Base-by-base conservation (phyloP, 2,797 vertebrate species). In the Catostomus latipinnis region DNA sequence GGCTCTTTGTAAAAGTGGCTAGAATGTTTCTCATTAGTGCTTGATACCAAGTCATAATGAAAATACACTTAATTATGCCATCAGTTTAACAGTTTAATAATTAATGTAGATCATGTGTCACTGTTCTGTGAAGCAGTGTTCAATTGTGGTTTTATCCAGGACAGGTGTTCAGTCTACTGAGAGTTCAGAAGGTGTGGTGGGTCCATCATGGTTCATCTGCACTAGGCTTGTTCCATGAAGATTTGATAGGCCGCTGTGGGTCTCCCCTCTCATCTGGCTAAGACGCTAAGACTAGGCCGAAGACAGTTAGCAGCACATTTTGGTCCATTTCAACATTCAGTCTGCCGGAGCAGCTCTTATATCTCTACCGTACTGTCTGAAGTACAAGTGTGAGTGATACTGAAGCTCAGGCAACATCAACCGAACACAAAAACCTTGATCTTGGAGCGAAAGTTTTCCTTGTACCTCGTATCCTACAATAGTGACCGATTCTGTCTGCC, bases 391-490 rank as follows among this genome's bases (percentile, higher is more conserved):
- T 0, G 81, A 60, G 10, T 90, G 80, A 52, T 90, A 90, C 80
- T 88, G 85, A 14, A 86, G 83, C 77, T 89, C 89, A 13, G 90
- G 87, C 70, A 88, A 74, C 2, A 91, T 83, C 34, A 90, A 79
- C 8, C 82, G 74, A 18, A 84, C 81, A 68, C 88, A 90, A 68
- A 88, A 85, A 0, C 81, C 82, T 54, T 85, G 43, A 9, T 88
- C 85, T 49, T 78, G 18, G n/a, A 82, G 73, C 1, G 77, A 88
- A 58, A 89, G 79, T 63, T 85, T 87, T 8, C 46, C 52, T 10
- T 69, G 14, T 68, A 89, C 69, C 56, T 83, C 73, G 60, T 90
- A 86, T 43, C 87, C 87, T 72, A 88, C 68, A 60, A 92, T 81
- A 6, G 81, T 84, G 48, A 65, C 62, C 0, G 82, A 76, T 49